Evolutionary conservation across 2,888 invertebrate genomes (phyloP), one percentile per base, ranked within the genome.

Genomic region (Andrena flavipes): DNA sequence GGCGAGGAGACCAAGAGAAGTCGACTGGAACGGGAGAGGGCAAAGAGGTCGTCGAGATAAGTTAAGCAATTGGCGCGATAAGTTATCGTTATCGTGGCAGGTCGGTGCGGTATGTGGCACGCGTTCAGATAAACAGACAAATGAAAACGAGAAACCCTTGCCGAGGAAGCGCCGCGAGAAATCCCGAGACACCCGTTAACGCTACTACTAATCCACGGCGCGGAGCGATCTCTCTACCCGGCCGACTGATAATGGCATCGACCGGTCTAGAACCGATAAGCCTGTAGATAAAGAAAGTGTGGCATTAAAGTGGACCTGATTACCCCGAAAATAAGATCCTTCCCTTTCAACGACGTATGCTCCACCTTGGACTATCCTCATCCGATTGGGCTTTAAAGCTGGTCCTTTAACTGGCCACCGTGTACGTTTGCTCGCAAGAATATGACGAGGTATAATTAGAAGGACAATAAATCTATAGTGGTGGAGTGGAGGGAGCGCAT

Each of bases 61-160:
- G 87, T 89, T 89, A 86, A 88, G 85, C 86, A 88, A 89, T 71
- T 76, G 85, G 65, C 82, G 90, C 82, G 90, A 90, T 90, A 90
- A 81, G 86, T 78, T 84, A 84, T 86, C 87, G 85, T 85, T 89
- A 89, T 89, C 88, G 76, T 73, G 60, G 42, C 83, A 80, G 80
- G 82, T 83, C 83, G 80, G 54, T 68, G 49, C 68, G 64, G 83
- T 81, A 88, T 89, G 88, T 85, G 80, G 88, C 82, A 84, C 87
- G 80, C 82, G 71, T 76, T 65, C 76, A 69, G 88, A 89, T 85
- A 86, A 84, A 77, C 54, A 77, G 76, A 84, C 80, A 76, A 82
- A 78, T 67, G 78, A 84, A 85, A 87, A 78, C 65, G 75, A 42
- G 72, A 73, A 79, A 68, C 54, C 72, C 67, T 62, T 33, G 20